Conservation (phyloP, 1,140 invertebrate species). For the Heliconius hermathena region DNA sequence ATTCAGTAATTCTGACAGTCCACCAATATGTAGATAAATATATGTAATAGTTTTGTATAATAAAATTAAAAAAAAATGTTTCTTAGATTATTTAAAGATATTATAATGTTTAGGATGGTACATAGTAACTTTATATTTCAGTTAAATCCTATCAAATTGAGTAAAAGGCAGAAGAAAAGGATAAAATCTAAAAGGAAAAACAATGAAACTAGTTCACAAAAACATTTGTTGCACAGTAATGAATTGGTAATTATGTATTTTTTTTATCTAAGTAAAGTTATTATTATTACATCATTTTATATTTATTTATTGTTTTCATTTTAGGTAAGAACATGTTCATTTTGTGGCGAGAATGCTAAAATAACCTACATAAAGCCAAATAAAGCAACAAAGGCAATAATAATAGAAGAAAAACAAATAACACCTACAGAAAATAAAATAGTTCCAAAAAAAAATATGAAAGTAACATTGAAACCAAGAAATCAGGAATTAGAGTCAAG, state of each 20-base stretch:
- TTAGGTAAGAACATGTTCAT: conserved; percentile 63
- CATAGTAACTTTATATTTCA: conserved; percentile 34
- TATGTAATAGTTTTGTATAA: no score
- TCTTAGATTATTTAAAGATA: no score
- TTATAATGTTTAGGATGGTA: no score
- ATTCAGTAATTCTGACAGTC: no score
- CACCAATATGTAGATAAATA: no score
- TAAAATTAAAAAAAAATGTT: no score
- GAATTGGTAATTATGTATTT: conserved; percentile 53
- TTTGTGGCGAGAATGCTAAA: conserved; percentile 58
- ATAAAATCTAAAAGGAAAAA: conserved; percentile 48
- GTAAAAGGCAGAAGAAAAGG: conserved; percentile 60
- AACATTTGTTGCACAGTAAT: conserved; percentile 55
- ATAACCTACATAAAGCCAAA: conserved; percentile 47
- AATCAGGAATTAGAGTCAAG: conserved; percentile 41
- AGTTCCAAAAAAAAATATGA: conserved; percentile 35
- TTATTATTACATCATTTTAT: no score
- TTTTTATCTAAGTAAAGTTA: neutral
- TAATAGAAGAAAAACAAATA: conserved; percentile 19
- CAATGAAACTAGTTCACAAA: conserved; percentile 37
- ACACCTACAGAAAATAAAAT: conserved; percentile 12
- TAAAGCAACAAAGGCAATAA: conserved; percentile 29
- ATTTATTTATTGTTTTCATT: conserved; percentile 27
- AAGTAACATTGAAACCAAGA: conserved; percentile 33
- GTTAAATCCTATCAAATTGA: conserved; percentile 55